These are phyloP conservation scores for Sorex maritimensis DNA, from an alignment of 2,797 vertebrate genomes.

Conservation along the genomic window DNA sequence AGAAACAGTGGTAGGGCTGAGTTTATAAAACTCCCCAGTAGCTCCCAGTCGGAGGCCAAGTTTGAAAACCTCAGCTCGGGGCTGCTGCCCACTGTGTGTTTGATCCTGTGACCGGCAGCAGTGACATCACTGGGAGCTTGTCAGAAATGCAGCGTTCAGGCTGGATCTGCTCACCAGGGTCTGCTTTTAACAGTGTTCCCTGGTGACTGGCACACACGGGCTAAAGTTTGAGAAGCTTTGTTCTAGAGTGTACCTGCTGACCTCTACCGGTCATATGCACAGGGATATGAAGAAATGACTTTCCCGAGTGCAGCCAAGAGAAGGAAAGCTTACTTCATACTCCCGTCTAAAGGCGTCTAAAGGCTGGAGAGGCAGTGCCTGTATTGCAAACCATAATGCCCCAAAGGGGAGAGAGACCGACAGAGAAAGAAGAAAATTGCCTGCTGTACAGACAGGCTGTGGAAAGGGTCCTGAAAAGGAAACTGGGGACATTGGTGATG, in stretches of 20 bases:
- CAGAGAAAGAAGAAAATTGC: no score
- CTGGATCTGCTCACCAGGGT: background rate
- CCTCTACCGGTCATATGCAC: background rate
- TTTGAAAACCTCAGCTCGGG: background rate
- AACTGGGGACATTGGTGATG: no score
- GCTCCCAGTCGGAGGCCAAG: background rate
- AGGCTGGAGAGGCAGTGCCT: no score
- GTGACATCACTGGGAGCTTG: background rate
- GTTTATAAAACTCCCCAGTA: background rate
- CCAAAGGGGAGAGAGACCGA: no score
- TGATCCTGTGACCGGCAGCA: background rate
- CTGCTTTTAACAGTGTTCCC: background rate
- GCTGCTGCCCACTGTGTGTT: background rate
- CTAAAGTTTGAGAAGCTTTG: background rate
- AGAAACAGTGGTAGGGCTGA: background rate
- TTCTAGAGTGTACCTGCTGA: background rate
- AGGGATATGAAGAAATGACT: conserved; percentile 1
- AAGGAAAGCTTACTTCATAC: conserved; percentile 26
- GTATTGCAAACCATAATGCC: no score
- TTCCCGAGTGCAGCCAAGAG: background rate
- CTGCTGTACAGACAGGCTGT: no score
- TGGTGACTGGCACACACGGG: background rate
- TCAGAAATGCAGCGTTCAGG: background rate
- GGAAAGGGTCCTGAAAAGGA: no score
- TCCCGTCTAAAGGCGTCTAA: background rate